These are phyloP conservation scores for Hetaerina americana DNA, from an alignment of 1,140 invertebrate genomes.

Conservation along the genomic window DNA sequence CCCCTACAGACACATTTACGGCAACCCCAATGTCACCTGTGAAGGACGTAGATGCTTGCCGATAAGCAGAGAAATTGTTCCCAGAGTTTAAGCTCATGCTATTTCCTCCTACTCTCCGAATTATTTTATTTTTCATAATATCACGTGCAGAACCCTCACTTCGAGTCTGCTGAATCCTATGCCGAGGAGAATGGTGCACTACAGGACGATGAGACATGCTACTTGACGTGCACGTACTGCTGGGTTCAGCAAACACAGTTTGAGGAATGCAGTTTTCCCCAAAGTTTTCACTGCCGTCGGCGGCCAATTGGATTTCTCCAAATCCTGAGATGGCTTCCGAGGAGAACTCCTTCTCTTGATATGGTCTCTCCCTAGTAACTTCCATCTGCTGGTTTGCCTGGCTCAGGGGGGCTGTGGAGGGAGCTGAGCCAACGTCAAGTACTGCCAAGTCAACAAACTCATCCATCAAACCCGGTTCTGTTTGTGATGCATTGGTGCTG, in stretches of 20 bases:
- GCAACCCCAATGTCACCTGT: not conserved
- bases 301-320: slow-evolving; percentile 2
- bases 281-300: slow-evolving; percentile 14
- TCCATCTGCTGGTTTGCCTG: not conserved
- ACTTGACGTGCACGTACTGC: not conserved
- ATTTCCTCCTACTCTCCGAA: not conserved
- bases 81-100: not conserved
- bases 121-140: not conserved
- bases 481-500: slow-evolving; percentile 6
- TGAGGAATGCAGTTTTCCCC: not conserved
- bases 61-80: not conserved
- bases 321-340: not conserved
- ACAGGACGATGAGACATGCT: not conserved
- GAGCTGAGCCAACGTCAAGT: not conserved
- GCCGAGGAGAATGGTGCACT: not conserved
- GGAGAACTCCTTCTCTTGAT: not conserved
- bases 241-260: slow-evolving; percentile 13
- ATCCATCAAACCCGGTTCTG: slow-evolving; percentile 11
- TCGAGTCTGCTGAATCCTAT: not conserved
- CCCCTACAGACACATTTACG: too few relatives aligned
- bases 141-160: not conserved
- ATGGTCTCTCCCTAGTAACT: not conserved
- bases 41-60: not conserved
- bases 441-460: slow-evolving; percentile 8
- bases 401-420: not conserved